Base-by-base conservation (phyloP, 2,797 vertebrate genomes). In the Carapus acus region DNA sequence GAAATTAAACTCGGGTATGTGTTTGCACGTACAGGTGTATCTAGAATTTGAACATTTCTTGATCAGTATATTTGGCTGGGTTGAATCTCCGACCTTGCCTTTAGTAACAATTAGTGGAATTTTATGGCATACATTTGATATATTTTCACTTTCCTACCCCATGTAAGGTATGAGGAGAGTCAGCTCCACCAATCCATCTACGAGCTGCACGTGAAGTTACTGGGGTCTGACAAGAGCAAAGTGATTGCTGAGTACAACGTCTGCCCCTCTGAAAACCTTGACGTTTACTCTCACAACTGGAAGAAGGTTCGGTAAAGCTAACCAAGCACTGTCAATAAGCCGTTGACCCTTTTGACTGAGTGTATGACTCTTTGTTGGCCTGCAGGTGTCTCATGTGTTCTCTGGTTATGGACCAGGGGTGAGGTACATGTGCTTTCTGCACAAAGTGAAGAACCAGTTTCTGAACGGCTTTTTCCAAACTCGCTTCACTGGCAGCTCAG, bases 301-400 rank as follows among this genome's bases (percentile, higher is more conserved):
- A 88, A 88, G 69, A 65, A 83, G 77, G 90, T 90, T 47, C 11
- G 14, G 31, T 33, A 33, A 33, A 33, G 63, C 45, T 33, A 1
- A 1, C n/a, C 1, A 1, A 31, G 24, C 31, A 15, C 15, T 3
- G 22, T 16, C 13, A 4, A 27, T 27, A 18, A 8, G 3, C 38
- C 16, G 23, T 31, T 31, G n/a, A 1, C 7, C 8, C 20, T 1
- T 23, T 6, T 46, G 1, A 20, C 16, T 62, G 1, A 59, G 13
- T 68, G 63, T 18, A 19, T 20, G 8, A 65, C 23, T 72, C 17
- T 67, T 3, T 69, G 45, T 76, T 21, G 70, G 46, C 49, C 70
- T 76, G 33, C 58, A 94, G 92, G 91, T 94, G 71, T 89, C 88
- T 1, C 88, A 91, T 0, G 82, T 90, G 49, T 93, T 94, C 82